phyloP scores from a whole-genome alignment of 2,888 invertebrate genomes.

The Beris morrisii region DNA sequence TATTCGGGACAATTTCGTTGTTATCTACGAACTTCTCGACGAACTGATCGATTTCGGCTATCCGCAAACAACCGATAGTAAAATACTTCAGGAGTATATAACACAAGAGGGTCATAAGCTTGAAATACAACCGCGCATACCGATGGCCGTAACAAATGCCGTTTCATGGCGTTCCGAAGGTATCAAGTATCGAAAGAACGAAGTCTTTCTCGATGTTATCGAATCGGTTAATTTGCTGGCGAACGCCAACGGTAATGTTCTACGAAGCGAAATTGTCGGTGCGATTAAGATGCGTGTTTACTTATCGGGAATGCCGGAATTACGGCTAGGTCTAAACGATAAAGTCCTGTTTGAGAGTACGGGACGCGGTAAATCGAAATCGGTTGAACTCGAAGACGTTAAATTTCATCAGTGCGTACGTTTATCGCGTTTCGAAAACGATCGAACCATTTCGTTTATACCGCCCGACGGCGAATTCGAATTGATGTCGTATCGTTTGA shows the following conservation, averaged over 20 bases:
- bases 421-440: conserved; percentile 95
- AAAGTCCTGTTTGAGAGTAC: conserved; percentile 98
- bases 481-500: conserved; percentile 95
- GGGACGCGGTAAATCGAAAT: conserved; percentile 95
- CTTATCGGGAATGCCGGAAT: conserved; percentile 96
- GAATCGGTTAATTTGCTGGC: conserved; percentile 96
- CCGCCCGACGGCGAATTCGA: conserved; percentile 99
- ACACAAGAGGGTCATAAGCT: conserved; percentile 98
- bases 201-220: conserved; percentile 98
- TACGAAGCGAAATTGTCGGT: conserved; percentile 97
- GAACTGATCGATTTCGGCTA: conserved; percentile 98
- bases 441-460: conserved; percentile 96
- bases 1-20: conserved; percentile 97
- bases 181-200: conserved; percentile 97
- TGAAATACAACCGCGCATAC: conserved; percentile 93
- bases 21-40: conserved; percentile 95
- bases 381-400: conserved; percentile 96
- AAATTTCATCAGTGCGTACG: conserved; percentile 99
- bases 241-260: conserved; percentile 94
- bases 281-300: conserved; percentile 99
- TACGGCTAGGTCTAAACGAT: conserved; percentile 94
- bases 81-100: conserved; percentile 97
- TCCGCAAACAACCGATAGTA: conserved; percentile 97
- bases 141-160: conserved; percentile 99
- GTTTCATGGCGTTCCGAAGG: conserved; percentile 99